Evolutionary conservation across 1,140 invertebrate genomes (phyloP).

Genomic region (Plutomurus gul): DNA sequence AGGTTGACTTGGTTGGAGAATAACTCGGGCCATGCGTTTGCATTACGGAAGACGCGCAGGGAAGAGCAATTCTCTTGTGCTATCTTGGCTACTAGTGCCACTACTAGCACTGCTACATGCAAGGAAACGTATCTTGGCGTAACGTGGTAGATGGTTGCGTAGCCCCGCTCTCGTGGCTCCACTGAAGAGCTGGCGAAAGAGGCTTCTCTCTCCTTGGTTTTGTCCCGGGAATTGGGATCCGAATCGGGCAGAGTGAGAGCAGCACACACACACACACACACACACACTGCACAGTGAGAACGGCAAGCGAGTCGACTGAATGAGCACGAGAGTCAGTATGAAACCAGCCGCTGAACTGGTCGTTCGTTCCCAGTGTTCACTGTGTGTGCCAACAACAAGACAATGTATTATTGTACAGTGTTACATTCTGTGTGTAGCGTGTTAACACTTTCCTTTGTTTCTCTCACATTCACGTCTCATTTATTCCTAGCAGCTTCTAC

Average conservation of each 20-base stretch:
- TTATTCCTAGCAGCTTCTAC: no score
- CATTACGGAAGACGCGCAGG: neutral
- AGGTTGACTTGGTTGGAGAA: neutral
- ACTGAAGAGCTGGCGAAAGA: neutral
- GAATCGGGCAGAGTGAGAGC: neutral
- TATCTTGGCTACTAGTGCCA: no score
- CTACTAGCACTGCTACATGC: neutral
- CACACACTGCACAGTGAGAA: no score
- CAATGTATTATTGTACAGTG: no score
- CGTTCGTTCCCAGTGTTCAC: neutral
- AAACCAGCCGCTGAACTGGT: constrained; percentile 3
- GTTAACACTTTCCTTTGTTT: no score
- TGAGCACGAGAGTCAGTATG: neutral
- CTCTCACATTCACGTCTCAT: no score
- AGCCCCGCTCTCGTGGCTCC: neutral
- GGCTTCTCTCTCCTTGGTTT: constrained; percentile 15
- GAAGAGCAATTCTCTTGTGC: neutral
- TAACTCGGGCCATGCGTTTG: neutral
- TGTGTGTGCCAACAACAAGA: neutral
- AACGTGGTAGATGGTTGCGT: neutral
- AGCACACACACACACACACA: no score
- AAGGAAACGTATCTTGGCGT: neutral
- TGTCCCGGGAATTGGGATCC: constrained; percentile 12
- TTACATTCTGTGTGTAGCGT: neutral
- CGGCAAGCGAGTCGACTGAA: neutral